These are phyloP conservation scores for Rhamphomyia laevipes DNA, from an alignment of 2,888 invertebrate species.

Conservation along the genomic window DNA sequence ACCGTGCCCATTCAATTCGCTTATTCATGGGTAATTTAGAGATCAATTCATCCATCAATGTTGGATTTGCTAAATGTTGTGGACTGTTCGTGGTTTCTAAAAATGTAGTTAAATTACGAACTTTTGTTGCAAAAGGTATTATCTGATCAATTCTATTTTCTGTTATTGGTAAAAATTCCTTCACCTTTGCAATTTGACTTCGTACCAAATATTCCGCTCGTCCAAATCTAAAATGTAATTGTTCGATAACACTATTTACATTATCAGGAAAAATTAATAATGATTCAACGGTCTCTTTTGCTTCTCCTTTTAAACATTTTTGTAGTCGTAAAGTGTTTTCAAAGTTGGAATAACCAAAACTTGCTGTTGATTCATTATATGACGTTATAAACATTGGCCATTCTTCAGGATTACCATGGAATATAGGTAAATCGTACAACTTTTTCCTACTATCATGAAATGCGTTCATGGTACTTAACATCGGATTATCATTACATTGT, in stretches of 20 bases:
- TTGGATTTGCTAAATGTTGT: constrained; percentile 14
- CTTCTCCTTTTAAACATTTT: constrained; percentile 12
- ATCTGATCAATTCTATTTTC: constrained; percentile 11
- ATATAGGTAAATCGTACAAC: constrained; percentile 14
- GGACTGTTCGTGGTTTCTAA: constrained; percentile 8
- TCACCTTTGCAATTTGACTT: constrained; percentile 14
- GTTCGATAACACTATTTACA: constrained; percentile 10
- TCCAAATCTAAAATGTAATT: constrained; percentile 16
- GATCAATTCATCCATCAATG: constrained; percentile 8
- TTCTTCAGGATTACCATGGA: constrained; percentile 15
- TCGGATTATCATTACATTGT: too few relatives aligned
- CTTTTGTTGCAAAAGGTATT: constrained; percentile 12
- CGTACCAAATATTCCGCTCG: constrained; percentile 15
- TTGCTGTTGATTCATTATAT: constrained; percentile 12
- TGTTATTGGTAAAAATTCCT: constrained; percentile 10
- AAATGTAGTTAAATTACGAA: constrained; percentile 11
- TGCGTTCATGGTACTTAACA: background rate
- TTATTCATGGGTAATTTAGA: constrained; percentile 13
- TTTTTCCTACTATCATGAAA: too few relatives aligned
- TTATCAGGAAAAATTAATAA: constrained; percentile 15
- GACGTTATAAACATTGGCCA: constrained; percentile 17
- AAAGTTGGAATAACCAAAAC: constrained; percentile 11
- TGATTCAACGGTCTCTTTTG: constrained; percentile 11
- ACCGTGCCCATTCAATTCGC: constrained; percentile 7
- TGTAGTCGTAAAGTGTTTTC: constrained; percentile 14